Evolutionary conservation across 2,113 vertebrate genomes (phyloP), one percentile per base, ranked within the genome.

Genomic region (Macquaria australasica): DNA sequence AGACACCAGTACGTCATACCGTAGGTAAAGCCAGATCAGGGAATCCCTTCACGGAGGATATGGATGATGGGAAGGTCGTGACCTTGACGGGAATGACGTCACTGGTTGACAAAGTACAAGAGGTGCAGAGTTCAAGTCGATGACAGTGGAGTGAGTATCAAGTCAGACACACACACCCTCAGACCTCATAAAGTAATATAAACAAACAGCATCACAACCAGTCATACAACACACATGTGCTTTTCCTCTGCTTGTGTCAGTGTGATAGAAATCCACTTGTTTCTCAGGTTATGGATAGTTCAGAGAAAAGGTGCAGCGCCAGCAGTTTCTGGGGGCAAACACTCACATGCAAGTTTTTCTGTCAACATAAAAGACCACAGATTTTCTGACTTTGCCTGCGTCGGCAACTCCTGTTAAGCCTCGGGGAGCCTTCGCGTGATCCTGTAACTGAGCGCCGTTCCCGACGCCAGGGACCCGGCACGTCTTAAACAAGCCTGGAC

Each of bases 401-500:
- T 91, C 88, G 59, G 94, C 92, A 93, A 81, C 82, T 93, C 84
- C 74, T 59, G 84, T 18, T 83, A 69, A 83, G 91, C 91, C 93
- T 83, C 79, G 8, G 92, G 92, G 80, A 86, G 91, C 73, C 81
- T 88, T 48, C 58, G 88, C 83, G 78, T 90, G 91, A 92, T 89
- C 82, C 85, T 70, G 84, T 85, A 90, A 85, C 91, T 63, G 84
- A 88, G 86, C 75, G 58, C 80, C 81, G 43, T 82, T 89, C 84
- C 88, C 77, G 23, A 79, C 58, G 83, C 87, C 86, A 28, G 63
- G 69, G 86, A 91, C 82, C 74, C 60, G n/a, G 81, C 87, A 90
- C 43, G 81, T 93, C 90, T 90, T 60, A 68, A 89, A 92, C 94
- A 93, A 83, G 95, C 91, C 91, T 80, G 89, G 93, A 94, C 95